Evolutionary conservation across 1,140 invertebrate genomes (phyloP).

Genomic region (Heliothis subflexa): DNA sequence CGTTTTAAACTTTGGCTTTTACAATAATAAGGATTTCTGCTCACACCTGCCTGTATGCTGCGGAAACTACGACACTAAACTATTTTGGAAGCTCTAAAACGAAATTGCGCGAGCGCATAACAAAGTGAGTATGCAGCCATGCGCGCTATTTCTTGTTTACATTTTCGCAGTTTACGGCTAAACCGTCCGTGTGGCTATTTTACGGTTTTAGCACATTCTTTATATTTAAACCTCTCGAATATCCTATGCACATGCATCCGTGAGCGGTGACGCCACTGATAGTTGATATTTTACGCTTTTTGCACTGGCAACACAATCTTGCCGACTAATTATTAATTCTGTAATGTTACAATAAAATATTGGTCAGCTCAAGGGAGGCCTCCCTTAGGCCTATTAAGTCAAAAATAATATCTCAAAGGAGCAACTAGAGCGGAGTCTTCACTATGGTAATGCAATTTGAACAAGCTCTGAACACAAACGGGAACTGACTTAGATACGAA

Average conservation of each 20-base stretch:
- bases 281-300: too few species aligned
- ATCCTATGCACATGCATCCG: not conserved
- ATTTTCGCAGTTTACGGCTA: slow-evolving; percentile 37
- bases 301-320: too few species aligned
- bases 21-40: not conserved
- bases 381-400: too few species aligned
- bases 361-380: too few species aligned
- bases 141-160: slow-evolving; percentile 35
- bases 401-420: too few species aligned
- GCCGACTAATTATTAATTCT: too few species aligned
- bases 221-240: not conserved
- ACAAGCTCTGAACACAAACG: not conserved
- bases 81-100: slow-evolving; percentile 42
- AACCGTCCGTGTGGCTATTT: slow-evolving; percentile 7
- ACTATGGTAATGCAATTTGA: not conserved
- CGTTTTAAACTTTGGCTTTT: not conserved
- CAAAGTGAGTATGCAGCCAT: slow-evolving; percentile 30
- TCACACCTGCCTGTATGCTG: not conserved
- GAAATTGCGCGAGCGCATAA: slow-evolving; percentile 38
- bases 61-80: slow-evolving; percentile 13
- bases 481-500: not conserved
- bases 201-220: slow-evolving; percentile 34
- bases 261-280: too few species aligned
- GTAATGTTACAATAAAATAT: too few species aligned
- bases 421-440: too few species aligned